phyloP scores from a whole-genome alignment of 2,113 vertebrate genomes.

The Scalopus aquaticus region DNA sequence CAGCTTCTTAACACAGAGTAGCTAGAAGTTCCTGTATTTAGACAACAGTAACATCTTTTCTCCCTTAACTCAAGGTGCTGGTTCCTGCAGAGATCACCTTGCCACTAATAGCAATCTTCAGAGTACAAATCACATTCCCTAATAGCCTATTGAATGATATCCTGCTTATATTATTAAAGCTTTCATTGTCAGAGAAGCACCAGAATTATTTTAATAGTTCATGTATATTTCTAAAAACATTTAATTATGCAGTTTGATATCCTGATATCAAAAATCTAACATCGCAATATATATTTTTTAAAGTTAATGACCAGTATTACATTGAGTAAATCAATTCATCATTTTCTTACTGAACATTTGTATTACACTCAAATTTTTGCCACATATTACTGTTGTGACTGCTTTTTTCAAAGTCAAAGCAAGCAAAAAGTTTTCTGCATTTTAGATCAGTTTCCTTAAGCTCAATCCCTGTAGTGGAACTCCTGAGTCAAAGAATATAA shows the following conservation, averaged over 20 bases:
- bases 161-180: background rate
- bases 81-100: background rate
- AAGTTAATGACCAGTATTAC: background rate
- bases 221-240: constrained; percentile 1
- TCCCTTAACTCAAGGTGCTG: background rate
- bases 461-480: background rate
- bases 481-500: background rate
- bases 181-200: background rate
- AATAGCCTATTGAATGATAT: background rate
- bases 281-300: background rate
- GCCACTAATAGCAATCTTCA: background rate
- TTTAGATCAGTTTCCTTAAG: background rate
- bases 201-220: background rate
- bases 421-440: background rate
- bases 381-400: background rate
- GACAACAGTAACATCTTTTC: background rate
- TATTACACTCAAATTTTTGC: constrained; percentile 1
- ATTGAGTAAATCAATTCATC: background rate
- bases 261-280: background rate
- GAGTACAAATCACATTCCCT: background rate
- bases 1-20: background rate
- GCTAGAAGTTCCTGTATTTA: background rate
- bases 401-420: constrained; percentile 35
- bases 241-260: background rate
- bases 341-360: constrained; percentile 10